Conservation (phyloP, 2,797 vertebrate genomes). For the Acanthurus lineatus region DNA sequence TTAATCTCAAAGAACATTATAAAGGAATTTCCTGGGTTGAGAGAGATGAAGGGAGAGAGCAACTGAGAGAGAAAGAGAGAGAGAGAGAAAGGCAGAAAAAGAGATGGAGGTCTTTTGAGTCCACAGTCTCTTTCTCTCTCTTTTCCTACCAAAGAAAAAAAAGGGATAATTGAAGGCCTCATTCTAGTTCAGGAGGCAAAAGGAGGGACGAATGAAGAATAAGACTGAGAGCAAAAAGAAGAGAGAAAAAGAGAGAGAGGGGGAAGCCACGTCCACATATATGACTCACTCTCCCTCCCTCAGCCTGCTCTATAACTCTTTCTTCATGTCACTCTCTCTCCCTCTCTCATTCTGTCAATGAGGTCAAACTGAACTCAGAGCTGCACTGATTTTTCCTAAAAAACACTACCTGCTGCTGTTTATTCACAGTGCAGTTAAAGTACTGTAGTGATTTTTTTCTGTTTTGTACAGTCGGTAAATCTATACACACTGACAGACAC, state of each 20-base stretch:
- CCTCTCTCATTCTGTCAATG: conserved; percentile 56
- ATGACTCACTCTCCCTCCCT: conserved; percentile 74
- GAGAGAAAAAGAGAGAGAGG: conserved; percentile 16
- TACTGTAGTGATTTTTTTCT: neutral
- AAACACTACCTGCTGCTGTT: neutral
- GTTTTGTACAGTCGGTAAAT: neutral
- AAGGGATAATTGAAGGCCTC: conserved; percentile 77
- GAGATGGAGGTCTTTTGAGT: conserved; percentile 21
- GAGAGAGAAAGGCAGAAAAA: neutral
- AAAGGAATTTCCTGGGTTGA: conserved; percentile 54
- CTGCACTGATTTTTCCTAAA: conserved; percentile 32
- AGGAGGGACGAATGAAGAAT: conserved; percentile 34
- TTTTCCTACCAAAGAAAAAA: conserved; percentile 30
- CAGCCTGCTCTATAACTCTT: conserved; percentile 55
- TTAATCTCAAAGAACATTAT: conserved; percentile 48
- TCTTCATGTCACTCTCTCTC: conserved; percentile 35
- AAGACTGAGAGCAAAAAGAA: conserved; percentile 34
- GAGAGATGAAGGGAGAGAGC: neutral
- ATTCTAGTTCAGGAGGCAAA: conserved; percentile 57
- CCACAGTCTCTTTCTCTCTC: conserved; percentile 5
- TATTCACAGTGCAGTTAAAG: neutral
- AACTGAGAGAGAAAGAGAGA: neutral
- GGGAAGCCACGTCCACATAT: conserved; percentile 80
- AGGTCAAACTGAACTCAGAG: conserved; percentile 71
- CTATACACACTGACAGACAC: neutral